A percentile compares a stretch with the other conserved stretches of the same genome.
Conservation (phyloP, 2,113 vertebrate species). For the Eudorcas thomsonii region DNA sequence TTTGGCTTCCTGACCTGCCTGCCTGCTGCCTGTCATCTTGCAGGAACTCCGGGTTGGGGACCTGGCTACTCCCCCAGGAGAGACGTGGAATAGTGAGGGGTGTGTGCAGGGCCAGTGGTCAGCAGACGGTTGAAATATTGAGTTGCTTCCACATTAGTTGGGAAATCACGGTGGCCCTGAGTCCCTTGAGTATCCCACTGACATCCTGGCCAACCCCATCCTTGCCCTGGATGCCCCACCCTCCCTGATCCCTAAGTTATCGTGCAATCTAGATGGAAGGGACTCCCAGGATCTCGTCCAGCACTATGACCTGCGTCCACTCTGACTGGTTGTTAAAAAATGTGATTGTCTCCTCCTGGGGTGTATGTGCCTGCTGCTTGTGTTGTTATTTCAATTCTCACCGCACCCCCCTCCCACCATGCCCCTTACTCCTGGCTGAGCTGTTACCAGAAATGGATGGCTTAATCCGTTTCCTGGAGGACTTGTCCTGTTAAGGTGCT, state of each 20-base stretch:
- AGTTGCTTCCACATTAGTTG: not conserved
- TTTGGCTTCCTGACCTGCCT: not conserved
- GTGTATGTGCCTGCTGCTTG: not conserved
- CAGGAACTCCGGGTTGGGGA: not conserved
- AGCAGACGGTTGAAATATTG: not conserved
- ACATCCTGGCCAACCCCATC: not conserved
- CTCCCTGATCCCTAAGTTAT: not conserved
- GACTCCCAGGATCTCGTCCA: not conserved
- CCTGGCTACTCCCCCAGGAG: not conserved
- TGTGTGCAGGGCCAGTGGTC: not conserved
- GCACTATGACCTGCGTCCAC: not conserved
- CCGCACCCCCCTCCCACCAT: fast-evolving
- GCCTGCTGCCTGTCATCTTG: not conserved
- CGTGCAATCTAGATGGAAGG: not conserved
- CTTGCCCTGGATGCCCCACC: not conserved
- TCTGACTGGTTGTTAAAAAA: slow-evolving; percentile 51
- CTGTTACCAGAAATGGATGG: not conserved
- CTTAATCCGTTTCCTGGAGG: not conserved
- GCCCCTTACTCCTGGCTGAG: not conserved
- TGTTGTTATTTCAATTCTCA: slow-evolving; percentile 49
- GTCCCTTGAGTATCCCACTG: not conserved
- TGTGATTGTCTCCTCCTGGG: slow-evolving; percentile 32
- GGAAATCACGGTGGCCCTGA: not conserved
- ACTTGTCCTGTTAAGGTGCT: not conserved
- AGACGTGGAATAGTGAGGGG: not conserved